These are phyloP conservation scores for Lacanobia wlatinum DNA, from an alignment of 2,888 invertebrate genomes.

Conservation along the genomic window DNA sequence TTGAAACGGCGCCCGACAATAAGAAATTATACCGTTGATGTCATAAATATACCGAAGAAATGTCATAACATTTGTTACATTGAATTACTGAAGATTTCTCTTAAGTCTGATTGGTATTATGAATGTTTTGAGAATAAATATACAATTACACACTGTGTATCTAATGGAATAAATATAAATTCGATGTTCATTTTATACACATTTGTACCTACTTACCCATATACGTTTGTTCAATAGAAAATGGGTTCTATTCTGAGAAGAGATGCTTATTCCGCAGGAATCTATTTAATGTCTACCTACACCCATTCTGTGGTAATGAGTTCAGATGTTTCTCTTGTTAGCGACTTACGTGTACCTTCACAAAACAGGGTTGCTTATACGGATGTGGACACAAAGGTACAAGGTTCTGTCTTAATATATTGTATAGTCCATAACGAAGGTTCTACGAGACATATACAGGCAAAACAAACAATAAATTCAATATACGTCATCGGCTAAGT, in stretches of 20 bases:
- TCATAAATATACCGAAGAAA: slow-evolving; percentile 54
- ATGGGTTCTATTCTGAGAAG: not conserved
- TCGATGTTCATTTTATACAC: slow-evolving; percentile 12
- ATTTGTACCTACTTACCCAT: slow-evolving; percentile 31
- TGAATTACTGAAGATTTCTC: slow-evolving; percentile 49
- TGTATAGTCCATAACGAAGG: slow-evolving; percentile 28
- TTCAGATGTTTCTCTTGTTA: slow-evolving; percentile 56
- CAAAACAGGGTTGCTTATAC: slow-evolving; percentile 44
- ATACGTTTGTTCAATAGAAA: slow-evolving; percentile 16
- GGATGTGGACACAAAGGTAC: slow-evolving; percentile 47
- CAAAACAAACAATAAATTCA: slow-evolving; percentile 66
- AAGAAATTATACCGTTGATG: slow-evolving; percentile 64
- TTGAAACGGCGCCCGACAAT: slow-evolving; percentile 56
- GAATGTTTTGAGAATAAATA: slow-evolving; percentile 43
- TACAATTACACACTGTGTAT: slow-evolving; percentile 35
- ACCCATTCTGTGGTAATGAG: slow-evolving; percentile 50
- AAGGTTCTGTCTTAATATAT: slow-evolving; percentile 56
- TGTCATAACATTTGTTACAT: slow-evolving; percentile 60
- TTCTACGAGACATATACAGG: slow-evolving; percentile 48
- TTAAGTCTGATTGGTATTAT: slow-evolving; percentile 33
- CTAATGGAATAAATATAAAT: slow-evolving; percentile 34
- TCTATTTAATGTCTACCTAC: slow-evolving; percentile 32
- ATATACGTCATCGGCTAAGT: slow-evolving; percentile 61
- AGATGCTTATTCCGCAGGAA: slow-evolving; percentile 22
- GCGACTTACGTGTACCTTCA: slow-evolving; percentile 34